phyloP scores from a whole-genome alignment of 2,888 invertebrate genomes.

The Plebejus melissa region DNA sequence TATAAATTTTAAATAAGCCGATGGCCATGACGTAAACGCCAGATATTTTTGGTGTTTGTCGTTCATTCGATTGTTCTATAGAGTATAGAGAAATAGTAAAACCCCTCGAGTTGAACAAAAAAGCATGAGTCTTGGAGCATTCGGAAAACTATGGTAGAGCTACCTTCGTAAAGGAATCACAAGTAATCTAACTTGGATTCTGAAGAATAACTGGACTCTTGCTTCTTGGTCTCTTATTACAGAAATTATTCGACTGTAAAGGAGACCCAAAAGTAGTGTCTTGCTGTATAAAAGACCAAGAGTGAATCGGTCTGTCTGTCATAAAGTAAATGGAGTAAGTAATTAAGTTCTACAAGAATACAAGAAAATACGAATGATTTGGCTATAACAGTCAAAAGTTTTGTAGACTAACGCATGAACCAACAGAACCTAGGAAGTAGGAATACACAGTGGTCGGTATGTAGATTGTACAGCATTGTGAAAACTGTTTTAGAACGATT shows the following conservation, averaged over 20 bases:
- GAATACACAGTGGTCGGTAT: not conserved
- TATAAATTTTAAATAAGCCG: constrained; percentile 27
- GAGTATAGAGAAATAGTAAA: not conserved
- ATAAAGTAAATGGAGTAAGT: too few species aligned
- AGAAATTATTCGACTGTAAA: too few species aligned
- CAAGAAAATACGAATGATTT: too few species aligned
- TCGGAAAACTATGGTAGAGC: not conserved
- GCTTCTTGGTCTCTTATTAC: not conserved
- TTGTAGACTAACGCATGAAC: too few species aligned
- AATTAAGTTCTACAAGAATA: too few species aligned
- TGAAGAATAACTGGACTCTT: not conserved
- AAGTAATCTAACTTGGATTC: not conserved
- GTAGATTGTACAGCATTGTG: not conserved
- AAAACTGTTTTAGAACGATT: too few species aligned
- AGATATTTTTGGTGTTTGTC: constrained; percentile 24
- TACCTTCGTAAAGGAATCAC: not conserved
- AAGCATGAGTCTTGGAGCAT: not conserved
- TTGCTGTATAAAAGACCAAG: too few species aligned
- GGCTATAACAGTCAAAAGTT: too few species aligned
- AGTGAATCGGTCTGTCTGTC: too few species aligned
- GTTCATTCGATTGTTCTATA: not conserved
- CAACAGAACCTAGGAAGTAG: not conserved
- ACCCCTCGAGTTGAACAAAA: not conserved
- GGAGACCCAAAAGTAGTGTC: too few species aligned
- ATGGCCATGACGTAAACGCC: constrained; percentile 22